phyloP scores from a whole-genome alignment of 2,113 vertebrate species.

The Sinocyclocheilus anshuiensis region DNA sequence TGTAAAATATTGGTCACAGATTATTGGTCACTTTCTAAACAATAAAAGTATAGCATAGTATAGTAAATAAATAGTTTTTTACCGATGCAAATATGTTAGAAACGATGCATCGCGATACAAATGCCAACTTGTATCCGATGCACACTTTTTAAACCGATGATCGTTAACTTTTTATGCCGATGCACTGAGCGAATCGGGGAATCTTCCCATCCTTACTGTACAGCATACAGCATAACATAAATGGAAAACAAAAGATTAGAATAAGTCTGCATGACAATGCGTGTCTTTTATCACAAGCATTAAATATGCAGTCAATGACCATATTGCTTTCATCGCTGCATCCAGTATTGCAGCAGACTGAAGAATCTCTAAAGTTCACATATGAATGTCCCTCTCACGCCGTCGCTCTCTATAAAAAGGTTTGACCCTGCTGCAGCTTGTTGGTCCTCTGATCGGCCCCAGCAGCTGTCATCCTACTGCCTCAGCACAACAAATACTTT shows the following conservation, averaged over 20 bases:
- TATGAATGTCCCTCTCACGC: slow-evolving; percentile 20
- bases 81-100: too few relatives aligned
- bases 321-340: background rate
- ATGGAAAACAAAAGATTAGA: background rate
- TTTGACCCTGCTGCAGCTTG: slow-evolving; percentile 72
- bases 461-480: slow-evolving; percentile 80
- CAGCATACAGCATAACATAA: background rate
- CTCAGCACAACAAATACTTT: slow-evolving; percentile 83
- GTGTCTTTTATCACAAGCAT: background rate
- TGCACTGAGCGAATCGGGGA: too few relatives aligned
- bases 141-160: too few relatives aligned
- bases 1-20: too few relatives aligned
- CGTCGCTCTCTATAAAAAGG: slow-evolving; percentile 74
- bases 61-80: too few relatives aligned
- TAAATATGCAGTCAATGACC: background rate
- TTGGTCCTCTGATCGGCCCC: slow-evolving; percentile 71
- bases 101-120: too few relatives aligned
- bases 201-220: background rate
- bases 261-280: background rate
- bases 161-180: too few relatives aligned
- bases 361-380: slow-evolving; percentile 20
- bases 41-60: too few relatives aligned
- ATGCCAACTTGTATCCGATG: too few relatives aligned
- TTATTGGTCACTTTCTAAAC: too few relatives aligned
- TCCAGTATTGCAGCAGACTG: slow-evolving; percentile 6